phyloP scores from a whole-genome alignment of 2,113 vertebrate genomes.

The Astur gentilis region DNA sequence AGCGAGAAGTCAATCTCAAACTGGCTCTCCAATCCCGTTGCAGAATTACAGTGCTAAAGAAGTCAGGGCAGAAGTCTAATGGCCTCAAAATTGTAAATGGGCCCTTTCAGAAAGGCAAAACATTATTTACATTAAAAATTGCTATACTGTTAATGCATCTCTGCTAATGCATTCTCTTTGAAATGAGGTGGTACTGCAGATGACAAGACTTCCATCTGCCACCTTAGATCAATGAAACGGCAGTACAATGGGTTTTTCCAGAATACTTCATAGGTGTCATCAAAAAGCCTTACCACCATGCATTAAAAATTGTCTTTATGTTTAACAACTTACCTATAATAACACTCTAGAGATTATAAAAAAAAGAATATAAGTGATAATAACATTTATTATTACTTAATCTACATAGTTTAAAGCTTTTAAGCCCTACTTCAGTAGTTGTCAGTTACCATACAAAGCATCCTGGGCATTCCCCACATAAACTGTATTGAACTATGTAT shows the following conservation, averaged over 20 bases:
- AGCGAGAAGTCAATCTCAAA: background rate
- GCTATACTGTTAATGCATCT: background rate
- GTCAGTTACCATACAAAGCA: background rate
- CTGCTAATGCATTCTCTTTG: background rate
- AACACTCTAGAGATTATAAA: background rate
- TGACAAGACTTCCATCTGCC: background rate
- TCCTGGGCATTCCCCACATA: background rate
- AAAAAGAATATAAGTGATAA: background rate
- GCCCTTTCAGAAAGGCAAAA: background rate
- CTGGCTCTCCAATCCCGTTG: background rate
- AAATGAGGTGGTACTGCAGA: background rate
- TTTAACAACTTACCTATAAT: background rate
- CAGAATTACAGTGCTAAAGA: background rate
- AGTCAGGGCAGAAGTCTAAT: background rate
- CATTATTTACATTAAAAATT: background rate
- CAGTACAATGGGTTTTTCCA: background rate
- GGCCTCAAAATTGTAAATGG: background rate
- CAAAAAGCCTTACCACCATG: background rate
- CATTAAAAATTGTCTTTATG: background rate
- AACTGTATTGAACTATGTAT: background rate
- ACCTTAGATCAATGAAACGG: background rate
- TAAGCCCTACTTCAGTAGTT: background rate
- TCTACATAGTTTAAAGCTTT: background rate
- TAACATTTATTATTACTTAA: background rate
- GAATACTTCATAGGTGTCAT: background rate